phyloP scores from a whole-genome alignment of 2,113 vertebrate genomes.

The Pluvialis apricaria region DNA sequence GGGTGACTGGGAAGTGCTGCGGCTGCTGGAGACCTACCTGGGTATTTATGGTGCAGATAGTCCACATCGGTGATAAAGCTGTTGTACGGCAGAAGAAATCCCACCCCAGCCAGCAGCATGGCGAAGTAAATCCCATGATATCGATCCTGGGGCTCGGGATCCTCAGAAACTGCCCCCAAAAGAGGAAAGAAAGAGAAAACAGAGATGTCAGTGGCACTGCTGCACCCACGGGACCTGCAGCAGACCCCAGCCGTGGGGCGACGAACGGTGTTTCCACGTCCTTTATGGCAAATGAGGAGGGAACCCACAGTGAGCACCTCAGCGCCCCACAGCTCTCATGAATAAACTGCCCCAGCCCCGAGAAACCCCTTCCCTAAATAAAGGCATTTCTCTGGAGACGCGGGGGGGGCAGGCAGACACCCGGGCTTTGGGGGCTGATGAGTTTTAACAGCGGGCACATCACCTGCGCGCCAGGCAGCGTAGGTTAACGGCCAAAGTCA shows the following conservation, averaged over 20 bases:
- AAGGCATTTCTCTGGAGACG: not conserved
- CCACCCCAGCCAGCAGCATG: slow-evolving; percentile 95
- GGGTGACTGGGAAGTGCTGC: not conserved
- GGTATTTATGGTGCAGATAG: slow-evolving; percentile 94
- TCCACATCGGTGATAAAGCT: slow-evolving; percentile 98
- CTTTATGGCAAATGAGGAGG: not conserved
- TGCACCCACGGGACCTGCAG: not conserved
- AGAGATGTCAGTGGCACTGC: not conserved
- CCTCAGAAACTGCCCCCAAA: slow-evolving; percentile 74
- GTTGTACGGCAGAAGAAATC: slow-evolving; percentile 97
- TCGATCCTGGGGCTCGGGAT: slow-evolving; percentile 86
- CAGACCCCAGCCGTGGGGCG: accelerated
- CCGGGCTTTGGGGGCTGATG: not conserved
- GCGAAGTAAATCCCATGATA: slow-evolving; percentile 98
- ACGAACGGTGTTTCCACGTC: no score
- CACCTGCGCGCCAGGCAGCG: not conserved
- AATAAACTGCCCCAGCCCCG: not conserved
- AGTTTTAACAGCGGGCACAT: not conserved
- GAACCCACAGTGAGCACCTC: not conserved
- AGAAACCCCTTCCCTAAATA: not conserved
- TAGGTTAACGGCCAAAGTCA: not conserved
- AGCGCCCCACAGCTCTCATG: not conserved
- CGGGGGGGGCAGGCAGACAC: not conserved
- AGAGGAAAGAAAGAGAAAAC: not conserved
- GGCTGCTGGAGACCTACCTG: slow-evolving; percentile 74